phyloP scores from a whole-genome alignment of 2,113 vertebrate genomes.

The Pholis gunnellus region DNA sequence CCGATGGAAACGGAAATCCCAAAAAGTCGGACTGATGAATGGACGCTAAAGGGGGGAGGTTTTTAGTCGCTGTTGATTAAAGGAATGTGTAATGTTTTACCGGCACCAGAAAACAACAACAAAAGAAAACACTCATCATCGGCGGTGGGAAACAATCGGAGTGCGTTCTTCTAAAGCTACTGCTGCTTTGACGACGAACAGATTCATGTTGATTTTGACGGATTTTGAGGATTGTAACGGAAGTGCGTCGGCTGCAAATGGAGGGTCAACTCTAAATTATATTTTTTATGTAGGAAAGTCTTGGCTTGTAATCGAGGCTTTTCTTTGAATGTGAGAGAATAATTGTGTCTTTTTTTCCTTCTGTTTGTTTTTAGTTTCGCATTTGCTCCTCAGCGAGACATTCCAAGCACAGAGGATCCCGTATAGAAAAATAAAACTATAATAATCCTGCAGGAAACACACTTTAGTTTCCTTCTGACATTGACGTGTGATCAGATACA shows the following conservation, averaged over 20 bases:
- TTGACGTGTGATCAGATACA: neutral
- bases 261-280: neutral
- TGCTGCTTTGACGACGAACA: neutral
- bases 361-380: conserved; percentile 2
- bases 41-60: neutral
- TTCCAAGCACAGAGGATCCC: conserved; percentile 50
- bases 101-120: neutral
- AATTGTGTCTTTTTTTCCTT: neutral
- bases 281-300: conserved; percentile 3
- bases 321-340: conserved; percentile 50
- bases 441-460: neutral
- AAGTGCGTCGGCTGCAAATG: neutral
- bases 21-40: neutral
- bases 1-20: neutral
- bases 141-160: neutral
- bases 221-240: conserved; percentile 25
- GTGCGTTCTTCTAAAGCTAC: neutral
- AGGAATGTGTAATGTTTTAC: conserved; percentile 35
- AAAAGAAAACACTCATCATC: neutral
- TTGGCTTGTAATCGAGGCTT: neutral
- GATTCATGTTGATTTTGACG: neutral
- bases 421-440: neutral
- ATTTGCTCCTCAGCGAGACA: conserved; percentile 37
- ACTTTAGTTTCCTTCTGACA: neutral
- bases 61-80: neutral